Evolutionary conservation across 2,888 invertebrate genomes (phyloP), one percentile per base, ranked within the genome.

Genomic region (Osmoderma eremita): DNA sequence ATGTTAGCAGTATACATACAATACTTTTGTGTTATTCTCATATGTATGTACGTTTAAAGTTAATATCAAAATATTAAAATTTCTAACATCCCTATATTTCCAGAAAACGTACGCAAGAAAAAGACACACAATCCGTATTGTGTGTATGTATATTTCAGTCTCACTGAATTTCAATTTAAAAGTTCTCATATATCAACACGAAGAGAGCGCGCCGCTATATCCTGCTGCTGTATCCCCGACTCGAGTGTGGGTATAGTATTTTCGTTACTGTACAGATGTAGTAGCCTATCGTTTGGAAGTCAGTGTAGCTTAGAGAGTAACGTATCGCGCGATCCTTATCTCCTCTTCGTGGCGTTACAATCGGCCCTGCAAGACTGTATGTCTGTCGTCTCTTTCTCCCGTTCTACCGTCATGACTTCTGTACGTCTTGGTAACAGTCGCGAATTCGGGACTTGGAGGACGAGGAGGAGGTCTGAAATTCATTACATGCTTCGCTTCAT

Each of bases 401-500:
- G 30, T 45, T 61, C 50, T 30, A 30, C 10, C 30, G 30, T 30
- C 58, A 30, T 45, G 58, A 61, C 58, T 45, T 61, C 58, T 61
- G 58, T 61, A 61, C 45, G 58, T 45, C 58, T 61, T 48, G 38
- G 58, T 36, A 45, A 45, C 58, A 45, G 58, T 45, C 58, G 45
- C 42, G 45, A 61, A 61, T 61, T 61, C 63, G 42, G 42, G 71
- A 20, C 22, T 51, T 74, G 42, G 38, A 15, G 17, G 75, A 77
- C 75, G 76, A 75, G 76, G 74, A 76, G 78, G 77, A 77, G 74
- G 58, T 61, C 78, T 73, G 79, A 79, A 81, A 80, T 81, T 81
- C 81, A 81, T 81, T 81, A 81, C 79, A 81, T 80, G 81, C 79
- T 79, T 80, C 75, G 79, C 78, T 80, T 80, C 79, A 75, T 80